These are phyloP conservation scores for Hesperophylax magnus DNA, from an alignment of 1,140 invertebrate genomes.

Conservation along the genomic window DNA sequence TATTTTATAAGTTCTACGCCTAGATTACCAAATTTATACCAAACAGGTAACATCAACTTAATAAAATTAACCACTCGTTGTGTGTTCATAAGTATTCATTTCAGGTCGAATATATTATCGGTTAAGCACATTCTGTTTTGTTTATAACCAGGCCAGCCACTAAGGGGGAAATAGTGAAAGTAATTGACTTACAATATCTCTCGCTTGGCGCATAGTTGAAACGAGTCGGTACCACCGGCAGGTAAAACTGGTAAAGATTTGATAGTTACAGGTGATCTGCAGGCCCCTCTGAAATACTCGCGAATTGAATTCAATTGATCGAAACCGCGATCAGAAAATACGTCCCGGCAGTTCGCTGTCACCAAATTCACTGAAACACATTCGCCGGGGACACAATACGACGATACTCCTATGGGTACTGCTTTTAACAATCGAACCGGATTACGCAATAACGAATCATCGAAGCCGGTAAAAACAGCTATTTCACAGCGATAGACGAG, in stretches of 20 bases:
- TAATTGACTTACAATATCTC: constrained; percentile 47
- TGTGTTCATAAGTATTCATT: too few relatives aligned
- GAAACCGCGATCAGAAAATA: neutral
- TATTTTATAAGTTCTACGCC: too few relatives aligned
- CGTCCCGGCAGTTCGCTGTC: constrained; percentile 1
- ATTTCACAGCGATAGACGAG: too few relatives aligned
- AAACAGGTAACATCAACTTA: too few relatives aligned
- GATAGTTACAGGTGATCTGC: constrained; percentile 8
- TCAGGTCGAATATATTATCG: too few relatives aligned
- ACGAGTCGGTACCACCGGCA: neutral
- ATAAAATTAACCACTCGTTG: too few relatives aligned
- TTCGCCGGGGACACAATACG: neutral
- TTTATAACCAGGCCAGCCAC: too few relatives aligned
- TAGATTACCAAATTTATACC: too few relatives aligned
- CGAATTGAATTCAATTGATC: neutral
- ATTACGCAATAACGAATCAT: too few relatives aligned
- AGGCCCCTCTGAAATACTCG: neutral
- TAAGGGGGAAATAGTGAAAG: neutral
- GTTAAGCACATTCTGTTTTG: too few relatives aligned
- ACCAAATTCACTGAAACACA: constrained; percentile 25
- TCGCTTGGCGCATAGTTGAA: constrained; percentile 48
- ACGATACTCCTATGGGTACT: neutral
- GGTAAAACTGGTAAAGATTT: neutral
- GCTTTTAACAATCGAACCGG: too few relatives aligned
- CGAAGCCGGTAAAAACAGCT: too few relatives aligned